Base-by-base conservation (phyloP, 2,888 invertebrate species). In the Uloborus plumipes region DNA sequence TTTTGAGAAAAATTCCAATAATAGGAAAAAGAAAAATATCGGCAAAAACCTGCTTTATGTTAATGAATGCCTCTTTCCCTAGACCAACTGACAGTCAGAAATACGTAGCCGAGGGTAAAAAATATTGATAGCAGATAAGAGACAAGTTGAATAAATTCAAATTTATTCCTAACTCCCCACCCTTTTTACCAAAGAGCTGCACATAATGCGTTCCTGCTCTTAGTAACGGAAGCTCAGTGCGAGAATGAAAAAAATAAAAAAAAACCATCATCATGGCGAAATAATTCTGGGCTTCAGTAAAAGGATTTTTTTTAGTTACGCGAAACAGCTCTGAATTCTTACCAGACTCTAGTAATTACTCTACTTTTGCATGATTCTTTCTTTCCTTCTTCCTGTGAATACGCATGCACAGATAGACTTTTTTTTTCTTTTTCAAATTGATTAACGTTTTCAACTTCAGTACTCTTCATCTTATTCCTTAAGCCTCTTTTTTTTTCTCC, bases 371-470 rank as follows among this genome's bases (percentile, higher is more conserved):
- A 67, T 66, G 72, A 73, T 72, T 71, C 79, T 55, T 73, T 55
- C 51, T 61, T 55, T 80, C 67, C 73, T 67, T 62, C 62, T 73
- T 59, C 59, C 20, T 67, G 26, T 61, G 72, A 53, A 69, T 49
- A 62, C 31, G 26, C 22, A 59, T 26, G 22, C 62, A 62, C 31
- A 20, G 18, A 26, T 49, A 64, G 18, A 64, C n/a, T 67, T 59
- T 71, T 71, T 59, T 71, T 71, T 78, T 70, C 80, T 13, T 65
- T 55, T 65, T 58, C 74, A 81, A 70, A 81, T 81, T 81, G 74
- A 81, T 81, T 81, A 81, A 81, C 74, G 80, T 74, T 81, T 79
- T 69, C 79, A 79, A 79, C 79, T 79, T 69, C 67, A 73, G 59
- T 62, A 58, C 78, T 75, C 67, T 50, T 49, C 61, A 61, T 72